Conservation (phyloP, 37 sponge, comb jelly and placozoan species). For the Halichondria panicea region DNA sequence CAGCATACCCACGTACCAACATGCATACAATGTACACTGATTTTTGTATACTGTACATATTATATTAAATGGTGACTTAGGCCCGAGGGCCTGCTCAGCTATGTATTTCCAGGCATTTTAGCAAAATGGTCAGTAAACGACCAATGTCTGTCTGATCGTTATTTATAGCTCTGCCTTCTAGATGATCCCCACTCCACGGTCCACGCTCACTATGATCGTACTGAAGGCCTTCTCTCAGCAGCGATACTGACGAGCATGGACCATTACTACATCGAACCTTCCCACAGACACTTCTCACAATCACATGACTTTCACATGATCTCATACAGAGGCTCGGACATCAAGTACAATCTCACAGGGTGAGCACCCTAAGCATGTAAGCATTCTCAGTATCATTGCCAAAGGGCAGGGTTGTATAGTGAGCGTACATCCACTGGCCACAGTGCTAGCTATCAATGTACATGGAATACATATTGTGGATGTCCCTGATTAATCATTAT, state of each 20-base stretch:
- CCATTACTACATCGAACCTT: slow-evolving; percentile 58
- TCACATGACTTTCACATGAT: slow-evolving; percentile 85
- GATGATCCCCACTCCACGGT: slow-evolving; percentile 28
- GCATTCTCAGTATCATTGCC: background rate
- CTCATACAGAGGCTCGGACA: slow-evolving; percentile 43
- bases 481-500: no score
- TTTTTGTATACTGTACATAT: no score
- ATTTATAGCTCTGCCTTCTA: slow-evolving; percentile 2
- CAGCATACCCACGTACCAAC: no score
- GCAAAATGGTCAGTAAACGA: no score
- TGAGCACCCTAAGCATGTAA: background rate
- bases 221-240: slow-evolving; percentile 53
- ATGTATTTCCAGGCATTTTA: background rate
- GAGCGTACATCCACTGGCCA: no score
- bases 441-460: no score
- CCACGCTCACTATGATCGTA: slow-evolving; percentile 41
- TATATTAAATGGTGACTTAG: no score
- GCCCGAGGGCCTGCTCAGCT: background rate
- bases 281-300: slow-evolving; percentile 35
- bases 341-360: slow-evolving; percentile 39
- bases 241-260: slow-evolving; percentile 7
- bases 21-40: no score
- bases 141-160: no score
- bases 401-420: no score
- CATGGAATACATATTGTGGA: no score